A percentile compares a stretch with the other conserved stretches of the same genome.
These are phyloP conservation scores for Emmelina monodactyla DNA, from an alignment of 2,888 invertebrate species.

Conservation along the genomic window DNA sequence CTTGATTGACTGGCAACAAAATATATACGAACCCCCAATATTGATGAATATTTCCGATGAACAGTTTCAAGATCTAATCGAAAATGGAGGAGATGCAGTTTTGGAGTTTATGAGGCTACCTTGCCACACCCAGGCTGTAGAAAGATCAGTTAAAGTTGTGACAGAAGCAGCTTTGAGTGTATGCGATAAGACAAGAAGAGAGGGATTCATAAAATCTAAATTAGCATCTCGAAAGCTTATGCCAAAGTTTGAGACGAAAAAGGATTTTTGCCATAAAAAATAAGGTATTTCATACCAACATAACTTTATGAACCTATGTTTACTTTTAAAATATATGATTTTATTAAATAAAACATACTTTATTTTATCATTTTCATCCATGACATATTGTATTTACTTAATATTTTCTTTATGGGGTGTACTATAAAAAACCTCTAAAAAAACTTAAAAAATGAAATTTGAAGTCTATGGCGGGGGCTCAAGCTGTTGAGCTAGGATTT, in stretches of 20 bases:
- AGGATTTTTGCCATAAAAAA: too few relatives aligned
- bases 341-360: too few relatives aligned
- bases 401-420: too few relatives aligned
- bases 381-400: too few relatives aligned
- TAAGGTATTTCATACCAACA: too few relatives aligned
- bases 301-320: too few relatives aligned
- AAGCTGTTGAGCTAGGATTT: too few relatives aligned
- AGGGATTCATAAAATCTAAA: conserved; percentile 2
- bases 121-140: conserved; percentile 7
- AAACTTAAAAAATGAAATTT: too few relatives aligned
- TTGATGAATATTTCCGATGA: conserved; percentile 13
- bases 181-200: not conserved
- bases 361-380: too few relatives aligned
- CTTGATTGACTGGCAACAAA: conserved; percentile 17
- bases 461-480: too few relatives aligned
- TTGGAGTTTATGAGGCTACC: not conserved
- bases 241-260: conserved; percentile 6
- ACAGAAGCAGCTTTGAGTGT: conserved; percentile 4
- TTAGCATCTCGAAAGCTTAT: conserved; percentile 3
- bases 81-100: conserved; percentile 10
- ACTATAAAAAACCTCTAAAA: too few relatives aligned
- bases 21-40: conserved; percentile 12
- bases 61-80: conserved; percentile 9
- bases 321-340: too few relatives aligned
- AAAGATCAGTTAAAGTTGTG: conserved; percentile 6